Evolutionary conservation across 1,140 invertebrate genomes (phyloP), one percentile per base, ranked within the genome.

Genomic region (Zaprionus africanus): DNA sequence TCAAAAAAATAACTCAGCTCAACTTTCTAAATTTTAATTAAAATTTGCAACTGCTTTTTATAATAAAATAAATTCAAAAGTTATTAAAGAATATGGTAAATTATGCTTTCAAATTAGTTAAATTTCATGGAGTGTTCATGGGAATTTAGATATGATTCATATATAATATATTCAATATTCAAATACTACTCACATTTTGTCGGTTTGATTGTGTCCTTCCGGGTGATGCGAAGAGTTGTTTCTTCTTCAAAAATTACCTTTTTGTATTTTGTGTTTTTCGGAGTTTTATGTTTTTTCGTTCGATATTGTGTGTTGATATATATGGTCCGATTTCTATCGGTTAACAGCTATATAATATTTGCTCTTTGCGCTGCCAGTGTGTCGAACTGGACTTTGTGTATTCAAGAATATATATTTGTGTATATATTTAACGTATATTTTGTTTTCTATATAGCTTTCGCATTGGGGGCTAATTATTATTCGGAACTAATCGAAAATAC

Each of bases 181-280:
- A 22, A 22, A 22, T 22, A 11, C 7, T 58, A 58, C 63, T 65
- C 63, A 65, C 63, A 65, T 67, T 58, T 57, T 67, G 53, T 58
- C 53, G 26, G n/a, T 57, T 67, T 58, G 3, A 15, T 11, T 31
- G 34, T 46, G 64, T 46, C 11, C 26, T 57, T 67, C 51, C 24
- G 13, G 24, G n/a, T 34, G 22, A 1, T 24, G 36, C n/a, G 41
- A 17, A 46, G n/a, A 17, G 31, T 34, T 58, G 13, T 56, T 31
- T 24, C 7, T 13, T 7, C n/a, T 7, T 5, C 15, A 4, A 6
- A 13, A 15, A 26, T 56, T 56, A 56, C 22, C 22, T 56, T 26
- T 56, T 13, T 15, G 5, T 56, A 22, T 51, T 49, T 51, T 49
- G 19, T 49, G 46, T 49, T 49, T 49, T 49, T 19, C 19, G 19